Percentiles rank a stretch among this genome's conserved stretches.
These are phyloP conservation scores for Gouania willdenowi DNA, from an alignment of 2,797 vertebrate genomes.

Conservation along the genomic window DNA sequence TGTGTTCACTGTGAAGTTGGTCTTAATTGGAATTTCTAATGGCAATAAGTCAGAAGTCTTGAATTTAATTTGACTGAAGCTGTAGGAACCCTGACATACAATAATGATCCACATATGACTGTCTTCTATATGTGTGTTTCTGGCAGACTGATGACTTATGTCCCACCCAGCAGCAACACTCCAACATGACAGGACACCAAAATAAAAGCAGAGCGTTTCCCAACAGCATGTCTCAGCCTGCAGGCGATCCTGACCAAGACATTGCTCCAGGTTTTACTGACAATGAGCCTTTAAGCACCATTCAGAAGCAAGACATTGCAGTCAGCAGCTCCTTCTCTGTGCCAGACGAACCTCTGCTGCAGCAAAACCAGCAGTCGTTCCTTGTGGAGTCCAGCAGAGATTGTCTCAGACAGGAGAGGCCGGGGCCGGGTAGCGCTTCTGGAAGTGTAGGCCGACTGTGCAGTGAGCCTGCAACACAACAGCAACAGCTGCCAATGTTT, in stretches of 20 bases:
- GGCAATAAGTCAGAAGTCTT: no score
- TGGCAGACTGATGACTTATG: slow-evolving; percentile 77
- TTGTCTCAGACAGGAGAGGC: slow-evolving; percentile 79
- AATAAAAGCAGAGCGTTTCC: slow-evolving; percentile 77
- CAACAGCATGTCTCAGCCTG: slow-evolving; percentile 78
- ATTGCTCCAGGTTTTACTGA: slow-evolving; percentile 78
- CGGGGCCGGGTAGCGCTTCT: slow-evolving; percentile 70
- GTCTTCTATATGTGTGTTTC: slow-evolving; percentile 20
- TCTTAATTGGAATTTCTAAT: no score
- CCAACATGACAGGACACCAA: slow-evolving; percentile 79
- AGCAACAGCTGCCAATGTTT: slow-evolving; percentile 82
- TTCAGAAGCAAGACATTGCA: slow-evolving; percentile 89
- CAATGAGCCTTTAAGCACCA: slow-evolving; percentile 81
- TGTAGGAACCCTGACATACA: background rate
- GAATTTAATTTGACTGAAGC: no score
- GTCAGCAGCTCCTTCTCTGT: slow-evolving; percentile 79
- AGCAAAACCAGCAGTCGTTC: slow-evolving; percentile 83
- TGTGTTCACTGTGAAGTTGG: no score
- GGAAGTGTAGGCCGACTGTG: slow-evolving; percentile 80
- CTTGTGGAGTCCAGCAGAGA: slow-evolving; percentile 79
- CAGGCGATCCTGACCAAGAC: slow-evolving; percentile 81
- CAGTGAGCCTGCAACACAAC: slow-evolving; percentile 78
- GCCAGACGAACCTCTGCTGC: slow-evolving; percentile 82
- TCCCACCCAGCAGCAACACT: slow-evolving; percentile 78
- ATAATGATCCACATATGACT: slow-evolving; percentile 7